phyloP scores from a whole-genome alignment of 1,140 invertebrate genomes.

The Bombus vancouverensis region DNA sequence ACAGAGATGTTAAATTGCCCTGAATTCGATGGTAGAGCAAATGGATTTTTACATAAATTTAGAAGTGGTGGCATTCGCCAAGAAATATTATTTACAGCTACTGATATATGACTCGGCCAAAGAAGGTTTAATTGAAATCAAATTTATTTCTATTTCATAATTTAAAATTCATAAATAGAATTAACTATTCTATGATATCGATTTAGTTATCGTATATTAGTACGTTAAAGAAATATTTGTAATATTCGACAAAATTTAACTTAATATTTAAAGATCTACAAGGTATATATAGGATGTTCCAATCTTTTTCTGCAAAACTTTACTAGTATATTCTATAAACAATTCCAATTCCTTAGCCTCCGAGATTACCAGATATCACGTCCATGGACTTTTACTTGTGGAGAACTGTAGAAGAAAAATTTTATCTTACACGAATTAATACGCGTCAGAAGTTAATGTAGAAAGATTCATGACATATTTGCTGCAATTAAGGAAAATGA shows the following conservation, averaged over 20 bases:
- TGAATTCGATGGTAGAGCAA: constrained; percentile 78
- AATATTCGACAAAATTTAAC: neutral
- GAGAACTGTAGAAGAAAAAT: too few relatives aligned
- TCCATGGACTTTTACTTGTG: too few relatives aligned
- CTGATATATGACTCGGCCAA: constrained; percentile 76
- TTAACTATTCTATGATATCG: neutral
- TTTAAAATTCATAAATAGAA: neutral
- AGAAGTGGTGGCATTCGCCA: constrained; percentile 69
- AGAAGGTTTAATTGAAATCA: constrained; percentile 72
- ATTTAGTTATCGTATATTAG: neutral
- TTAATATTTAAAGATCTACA: neutral
- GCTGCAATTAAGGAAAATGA: too few relatives aligned
- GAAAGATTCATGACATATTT: too few relatives aligned
- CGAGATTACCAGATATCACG: too few relatives aligned
- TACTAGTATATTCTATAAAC: too few relatives aligned
- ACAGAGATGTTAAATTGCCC: constrained; percentile 72
- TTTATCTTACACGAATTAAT: too few relatives aligned
- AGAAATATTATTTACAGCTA: constrained; percentile 78
- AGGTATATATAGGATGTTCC: too few relatives aligned
- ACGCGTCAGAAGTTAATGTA: too few relatives aligned
- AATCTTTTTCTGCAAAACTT: too few relatives aligned
- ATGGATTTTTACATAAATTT: constrained; percentile 69
- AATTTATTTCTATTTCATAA: neutral
- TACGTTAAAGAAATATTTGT: neutral
- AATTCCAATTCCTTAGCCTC: too few relatives aligned